phyloP scores from a whole-genome alignment of 2,113 vertebrate genomes.

The Naja naja region DNA sequence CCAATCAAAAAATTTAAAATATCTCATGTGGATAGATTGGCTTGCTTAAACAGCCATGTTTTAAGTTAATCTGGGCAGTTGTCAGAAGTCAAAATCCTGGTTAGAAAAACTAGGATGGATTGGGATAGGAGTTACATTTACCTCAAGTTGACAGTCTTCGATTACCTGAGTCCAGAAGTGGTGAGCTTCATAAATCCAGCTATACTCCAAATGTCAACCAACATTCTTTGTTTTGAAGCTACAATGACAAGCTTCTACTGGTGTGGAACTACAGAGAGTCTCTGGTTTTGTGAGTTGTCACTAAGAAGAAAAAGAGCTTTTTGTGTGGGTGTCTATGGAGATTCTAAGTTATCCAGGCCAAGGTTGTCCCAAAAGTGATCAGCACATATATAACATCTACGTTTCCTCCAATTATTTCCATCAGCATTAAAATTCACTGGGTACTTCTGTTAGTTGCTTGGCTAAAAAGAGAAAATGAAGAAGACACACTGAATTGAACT shows the following conservation, averaged over 20 bases:
- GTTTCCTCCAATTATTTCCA: background rate
- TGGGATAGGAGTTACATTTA: background rate
- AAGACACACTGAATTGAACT: background rate
- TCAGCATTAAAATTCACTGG: background rate
- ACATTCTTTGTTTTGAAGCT: background rate
- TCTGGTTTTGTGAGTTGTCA: background rate
- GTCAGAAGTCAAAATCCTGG: background rate
- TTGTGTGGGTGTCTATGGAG: too few species aligned
- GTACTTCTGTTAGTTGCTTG: background rate
- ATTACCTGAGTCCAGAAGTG: background rate
- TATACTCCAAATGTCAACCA: background rate
- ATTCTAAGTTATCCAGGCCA: too few species aligned
- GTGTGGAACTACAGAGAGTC: background rate
- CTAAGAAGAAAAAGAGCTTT: background rate
- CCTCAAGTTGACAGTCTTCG: background rate
- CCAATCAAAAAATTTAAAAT: too few species aligned
- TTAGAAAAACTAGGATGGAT: background rate
- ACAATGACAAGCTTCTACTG: background rate
- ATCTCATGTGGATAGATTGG: too few species aligned
- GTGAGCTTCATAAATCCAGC: background rate
- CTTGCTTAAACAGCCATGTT: too few species aligned
- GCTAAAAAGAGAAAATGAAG: background rate
- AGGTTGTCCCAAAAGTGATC: too few species aligned
- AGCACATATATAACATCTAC: background rate
- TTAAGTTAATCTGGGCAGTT: background rate